Conservation (phyloP, 2,888 invertebrate species). For the Gari tellinella region DNA sequence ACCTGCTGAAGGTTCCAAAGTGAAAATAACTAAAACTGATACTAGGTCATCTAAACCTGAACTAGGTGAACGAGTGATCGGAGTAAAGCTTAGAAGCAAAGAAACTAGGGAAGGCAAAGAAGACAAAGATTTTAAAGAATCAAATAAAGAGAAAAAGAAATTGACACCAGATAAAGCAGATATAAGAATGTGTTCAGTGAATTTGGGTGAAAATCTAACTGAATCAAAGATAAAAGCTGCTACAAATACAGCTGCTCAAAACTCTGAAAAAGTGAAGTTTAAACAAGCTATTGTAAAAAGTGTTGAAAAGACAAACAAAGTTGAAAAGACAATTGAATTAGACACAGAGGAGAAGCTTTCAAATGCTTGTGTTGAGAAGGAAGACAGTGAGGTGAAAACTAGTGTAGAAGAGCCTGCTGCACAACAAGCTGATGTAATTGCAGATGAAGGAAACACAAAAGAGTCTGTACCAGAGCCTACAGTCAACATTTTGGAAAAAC, state of each 20-base stretch:
- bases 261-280: too few relatives aligned
- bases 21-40: constrained; percentile 21
- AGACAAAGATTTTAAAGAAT: constrained; percentile 1
- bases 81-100: constrained; percentile 2
- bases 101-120: neutral
- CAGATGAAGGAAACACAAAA: neutral
- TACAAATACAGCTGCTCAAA: neutral
- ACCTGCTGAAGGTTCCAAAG: constrained; percentile 15
- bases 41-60: constrained; percentile 6
- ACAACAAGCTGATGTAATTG: neutral
- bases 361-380: constrained; percentile 1
- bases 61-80: constrained; percentile 20
- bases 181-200: constrained; percentile 52
- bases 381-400: neutral
- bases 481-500: too few relatives aligned
- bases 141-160: constrained; percentile 16
- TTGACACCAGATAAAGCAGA: constrained; percentile 41
- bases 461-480: too few relatives aligned
- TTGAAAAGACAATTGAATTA: too few relatives aligned
- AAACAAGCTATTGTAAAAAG: constrained; percentile 2
- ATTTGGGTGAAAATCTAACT: constrained; percentile 49
- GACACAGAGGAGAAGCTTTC: constrained; percentile 1
- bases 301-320: constrained; percentile 6
- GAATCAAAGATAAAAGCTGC: constrained; percentile 31
- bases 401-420: neutral